These are phyloP conservation scores for Discoglossus pictus DNA, from an alignment of 2,797 vertebrate genomes.

Conservation along the genomic window DNA sequence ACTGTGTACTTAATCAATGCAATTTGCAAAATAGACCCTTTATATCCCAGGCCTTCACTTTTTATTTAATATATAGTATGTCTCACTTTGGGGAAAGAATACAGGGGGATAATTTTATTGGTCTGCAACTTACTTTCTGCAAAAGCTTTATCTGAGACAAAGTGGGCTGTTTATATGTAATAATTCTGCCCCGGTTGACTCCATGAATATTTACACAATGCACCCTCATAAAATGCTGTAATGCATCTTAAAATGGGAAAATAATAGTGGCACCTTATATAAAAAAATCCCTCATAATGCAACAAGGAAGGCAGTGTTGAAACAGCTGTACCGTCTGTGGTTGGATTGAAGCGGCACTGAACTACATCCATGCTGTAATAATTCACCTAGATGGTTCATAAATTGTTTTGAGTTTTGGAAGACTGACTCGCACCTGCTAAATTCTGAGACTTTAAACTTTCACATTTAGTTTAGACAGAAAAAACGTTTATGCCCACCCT, in stretches of 20 bases:
- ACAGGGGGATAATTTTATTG: background rate
- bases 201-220: background rate
- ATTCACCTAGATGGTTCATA: slow-evolving; percentile 54
- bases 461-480: slow-evolving; percentile 11
- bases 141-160: slow-evolving; percentile 1
- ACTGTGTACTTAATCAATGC: background rate
- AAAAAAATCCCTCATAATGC: slow-evolving; percentile 22
- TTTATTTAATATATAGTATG: background rate
- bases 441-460: slow-evolving; percentile 29
- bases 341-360: slow-evolving; percentile 45
- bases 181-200: slow-evolving; percentile 1
- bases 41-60: background rate
- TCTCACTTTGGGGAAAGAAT: background rate
- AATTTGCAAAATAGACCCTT: slow-evolving; percentile 3
- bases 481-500: too few species aligned
- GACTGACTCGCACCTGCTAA: slow-evolving; percentile 33
- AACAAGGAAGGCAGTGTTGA: slow-evolving; percentile 18
- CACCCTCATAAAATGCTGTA: background rate
- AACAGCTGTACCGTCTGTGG: slow-evolving; percentile 31
- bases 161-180: background rate
- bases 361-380: slow-evolving; percentile 57
- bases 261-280: background rate
- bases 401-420: slow-evolving; percentile 36
- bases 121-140: background rate
- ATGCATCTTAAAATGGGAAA: slow-evolving; percentile 1